A percentile compares a stretch with the other conserved stretches of the same genome.
Conservation (phyloP, 2,797 vertebrate species). For the Anabas testudineus region DNA sequence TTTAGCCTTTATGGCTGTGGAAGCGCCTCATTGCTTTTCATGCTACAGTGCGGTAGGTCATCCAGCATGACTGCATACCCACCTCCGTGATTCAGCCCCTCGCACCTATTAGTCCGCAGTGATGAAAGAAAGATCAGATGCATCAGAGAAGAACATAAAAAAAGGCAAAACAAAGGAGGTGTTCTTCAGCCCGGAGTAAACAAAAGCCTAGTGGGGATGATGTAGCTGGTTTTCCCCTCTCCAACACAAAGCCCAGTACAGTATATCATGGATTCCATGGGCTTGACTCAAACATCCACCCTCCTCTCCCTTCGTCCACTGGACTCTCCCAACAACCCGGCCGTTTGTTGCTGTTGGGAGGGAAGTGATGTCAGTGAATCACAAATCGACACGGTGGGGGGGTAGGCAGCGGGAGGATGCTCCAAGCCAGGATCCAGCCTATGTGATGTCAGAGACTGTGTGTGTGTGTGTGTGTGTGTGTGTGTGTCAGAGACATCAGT, state of each 20-base stretch:
- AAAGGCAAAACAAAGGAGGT: conserved; percentile 58
- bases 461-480: no score
- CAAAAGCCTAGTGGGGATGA: conserved; percentile 70
- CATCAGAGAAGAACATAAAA: background rate
- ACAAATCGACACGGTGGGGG: conserved; percentile 47
- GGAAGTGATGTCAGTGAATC: conserved; percentile 83
- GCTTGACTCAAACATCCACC: conserved; percentile 71
- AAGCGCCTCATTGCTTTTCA: conserved; percentile 23
- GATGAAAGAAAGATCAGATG: conserved; percentile 52
- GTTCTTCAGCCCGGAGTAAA: conserved; percentile 58
- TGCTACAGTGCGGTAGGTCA: conserved; percentile 29
- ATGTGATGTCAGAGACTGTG: conserved; percentile 72
- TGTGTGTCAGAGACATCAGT: conserved; percentile 10
- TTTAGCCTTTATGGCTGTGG: conserved; percentile 16
- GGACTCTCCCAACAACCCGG: conserved; percentile 83
- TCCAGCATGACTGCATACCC: conserved; percentile 38
- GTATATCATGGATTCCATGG: conserved; percentile 80
- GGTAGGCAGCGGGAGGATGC: conserved; percentile 46
- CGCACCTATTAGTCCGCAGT: conserved; percentile 55
- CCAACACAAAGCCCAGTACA: conserved; percentile 74
- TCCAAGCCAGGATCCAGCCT: conserved; percentile 65
- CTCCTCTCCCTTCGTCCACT: conserved; percentile 51
- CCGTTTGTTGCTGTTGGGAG: conserved; percentile 78
- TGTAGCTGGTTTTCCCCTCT: conserved; percentile 82
- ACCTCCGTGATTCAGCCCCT: conserved; percentile 46